Evolutionary conservation across 2,113 vertebrate species (phyloP).

Genomic region (Glaucomys volans): DNA sequence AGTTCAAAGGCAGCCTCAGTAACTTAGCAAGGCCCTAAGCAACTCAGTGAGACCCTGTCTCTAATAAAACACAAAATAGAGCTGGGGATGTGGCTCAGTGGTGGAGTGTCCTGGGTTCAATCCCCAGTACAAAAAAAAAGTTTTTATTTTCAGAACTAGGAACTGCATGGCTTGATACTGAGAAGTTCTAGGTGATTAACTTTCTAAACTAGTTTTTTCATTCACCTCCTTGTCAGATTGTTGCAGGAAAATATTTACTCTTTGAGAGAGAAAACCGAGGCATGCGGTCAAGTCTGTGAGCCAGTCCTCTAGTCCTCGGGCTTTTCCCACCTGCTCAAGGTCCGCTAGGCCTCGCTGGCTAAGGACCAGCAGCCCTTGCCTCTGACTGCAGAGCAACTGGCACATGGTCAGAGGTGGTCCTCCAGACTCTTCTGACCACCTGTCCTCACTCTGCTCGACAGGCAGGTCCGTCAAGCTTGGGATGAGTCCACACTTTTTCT

Average conservation of each 20-base stretch:
- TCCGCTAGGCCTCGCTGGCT: no score
- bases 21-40: no score
- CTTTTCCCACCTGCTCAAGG: background rate
- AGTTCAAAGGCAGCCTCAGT: no score
- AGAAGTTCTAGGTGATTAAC: background rate
- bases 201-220: background rate
- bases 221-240: background rate
- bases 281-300: background rate
- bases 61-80: no score
- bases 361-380: no score
- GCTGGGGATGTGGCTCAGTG: no score
- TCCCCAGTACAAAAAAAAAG: no score
- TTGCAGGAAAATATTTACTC: background rate
- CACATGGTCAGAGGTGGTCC: background rate
- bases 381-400: no score
- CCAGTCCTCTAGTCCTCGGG: background rate
- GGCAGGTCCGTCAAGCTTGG: no score
- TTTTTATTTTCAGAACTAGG: background rate
- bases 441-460: background rate
- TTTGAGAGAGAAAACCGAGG: background rate
- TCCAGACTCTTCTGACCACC: background rate
- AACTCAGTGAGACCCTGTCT: no score
- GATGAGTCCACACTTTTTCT: no score
- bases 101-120: no score
- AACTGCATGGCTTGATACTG: background rate